phyloP scores from a whole-genome alignment of 2,888 invertebrate species.

The Ephialtes manifestator region DNA sequence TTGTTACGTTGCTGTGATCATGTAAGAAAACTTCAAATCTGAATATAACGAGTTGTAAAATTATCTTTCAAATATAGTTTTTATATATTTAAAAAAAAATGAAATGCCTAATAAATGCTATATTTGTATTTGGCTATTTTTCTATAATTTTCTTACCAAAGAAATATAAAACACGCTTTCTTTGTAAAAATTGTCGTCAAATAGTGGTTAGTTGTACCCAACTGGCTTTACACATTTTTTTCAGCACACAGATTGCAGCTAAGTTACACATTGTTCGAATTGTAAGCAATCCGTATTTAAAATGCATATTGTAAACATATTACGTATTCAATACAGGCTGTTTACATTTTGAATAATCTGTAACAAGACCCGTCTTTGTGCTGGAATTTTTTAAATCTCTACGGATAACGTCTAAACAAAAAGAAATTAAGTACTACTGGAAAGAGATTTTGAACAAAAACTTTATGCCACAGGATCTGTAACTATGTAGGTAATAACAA shows the following conservation, averaged over 20 bases:
- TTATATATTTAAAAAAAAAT: too few species aligned
- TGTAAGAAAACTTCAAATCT: too few species aligned
- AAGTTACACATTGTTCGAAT: neutral
- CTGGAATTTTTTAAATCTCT: too few species aligned
- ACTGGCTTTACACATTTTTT: neutral
- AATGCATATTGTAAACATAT: neutral
- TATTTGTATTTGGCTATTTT: too few species aligned
- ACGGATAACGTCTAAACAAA: neutral
- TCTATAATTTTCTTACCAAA: neutral
- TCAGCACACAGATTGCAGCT: neutral
- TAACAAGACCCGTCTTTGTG: neutral
- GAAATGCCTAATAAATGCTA: too few species aligned
- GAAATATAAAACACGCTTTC: neutral
- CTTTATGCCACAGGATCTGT: neutral
- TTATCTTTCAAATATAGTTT: too few species aligned
- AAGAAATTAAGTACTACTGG: neutral
- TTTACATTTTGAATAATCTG: neutral
- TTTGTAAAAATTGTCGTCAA: neutral
- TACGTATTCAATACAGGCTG: neutral
- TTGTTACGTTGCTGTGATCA: too few species aligned
- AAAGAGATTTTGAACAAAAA: neutral
- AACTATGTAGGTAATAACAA: neutral
- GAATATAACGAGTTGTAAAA: too few species aligned
- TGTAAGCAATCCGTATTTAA: neutral
- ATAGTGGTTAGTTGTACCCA: neutral